Conservation (phyloP, 2,888 invertebrate species). For the Chrysolina americana region DNA sequence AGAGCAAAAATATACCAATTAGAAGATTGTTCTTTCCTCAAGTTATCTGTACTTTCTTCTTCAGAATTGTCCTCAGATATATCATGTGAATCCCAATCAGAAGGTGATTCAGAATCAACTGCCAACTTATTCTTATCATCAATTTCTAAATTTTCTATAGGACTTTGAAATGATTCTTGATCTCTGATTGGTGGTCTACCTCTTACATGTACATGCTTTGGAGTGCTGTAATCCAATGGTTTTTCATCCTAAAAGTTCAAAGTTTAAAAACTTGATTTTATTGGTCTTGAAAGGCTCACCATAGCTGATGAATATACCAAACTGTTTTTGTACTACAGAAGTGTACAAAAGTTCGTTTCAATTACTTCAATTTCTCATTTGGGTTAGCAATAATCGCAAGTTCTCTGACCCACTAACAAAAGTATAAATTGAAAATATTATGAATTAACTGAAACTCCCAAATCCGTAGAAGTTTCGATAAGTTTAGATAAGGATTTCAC, state of each 20-base stretch:
- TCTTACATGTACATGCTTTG: conserved; percentile 32
- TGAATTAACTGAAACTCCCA: too few species aligned
- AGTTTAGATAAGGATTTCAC: too few species aligned
- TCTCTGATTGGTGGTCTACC: conserved; percentile 23
- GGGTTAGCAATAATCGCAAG: too few species aligned
- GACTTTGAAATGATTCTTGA: conserved; percentile 43
- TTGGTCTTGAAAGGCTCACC: background rate
- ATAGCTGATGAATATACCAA: background rate
- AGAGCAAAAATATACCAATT: background rate
- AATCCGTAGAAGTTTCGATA: too few species aligned
- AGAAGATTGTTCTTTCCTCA: conserved; percentile 36
- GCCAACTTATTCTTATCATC: background rate
- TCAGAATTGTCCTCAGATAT: conserved; percentile 4
- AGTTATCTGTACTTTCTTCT: conserved; percentile 21
- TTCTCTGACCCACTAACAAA: too few species aligned
- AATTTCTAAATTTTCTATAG: conserved; percentile 34
- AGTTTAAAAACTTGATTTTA: background rate
- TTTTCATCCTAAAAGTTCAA: conserved; percentile 5
- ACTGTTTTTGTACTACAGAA: background rate
- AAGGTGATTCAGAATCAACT: conserved; percentile 11
- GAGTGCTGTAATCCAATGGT: conserved; percentile 43
- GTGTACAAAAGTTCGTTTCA: background rate
- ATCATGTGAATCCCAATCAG: background rate
- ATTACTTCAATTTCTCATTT: too few species aligned
- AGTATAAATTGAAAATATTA: too few species aligned